Conservation (phyloP, 2,797 vertebrate species). For the Miichthys miiuy region DNA sequence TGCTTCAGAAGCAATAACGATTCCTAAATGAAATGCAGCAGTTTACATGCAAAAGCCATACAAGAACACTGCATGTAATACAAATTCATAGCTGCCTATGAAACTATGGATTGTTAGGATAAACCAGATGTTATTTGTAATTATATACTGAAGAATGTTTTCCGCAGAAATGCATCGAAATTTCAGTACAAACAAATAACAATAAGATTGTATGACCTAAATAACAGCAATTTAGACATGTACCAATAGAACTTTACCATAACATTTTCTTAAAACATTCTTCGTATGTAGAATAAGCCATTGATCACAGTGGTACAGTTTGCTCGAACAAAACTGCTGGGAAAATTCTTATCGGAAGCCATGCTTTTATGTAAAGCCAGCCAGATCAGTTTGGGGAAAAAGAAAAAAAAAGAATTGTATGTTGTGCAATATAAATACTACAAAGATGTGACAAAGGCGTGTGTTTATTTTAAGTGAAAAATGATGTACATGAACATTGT, state of each 20-base stretch:
- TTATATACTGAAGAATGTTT: background rate
- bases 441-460: background rate
- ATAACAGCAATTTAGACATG: background rate
- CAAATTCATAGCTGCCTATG: conserved; percentile 11
- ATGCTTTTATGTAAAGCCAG: too few species aligned
- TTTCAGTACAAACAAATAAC: background rate
- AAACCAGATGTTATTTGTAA: background rate
- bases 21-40: conserved; percentile 32
- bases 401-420: too few species aligned
- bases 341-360: background rate
- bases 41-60: conserved; percentile 7
- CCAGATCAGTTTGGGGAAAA: background rate
- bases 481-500: background rate
- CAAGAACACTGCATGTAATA: conserved; percentile 12
- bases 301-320: background rate
- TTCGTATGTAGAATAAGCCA: too few species aligned
- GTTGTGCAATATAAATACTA: background rate
- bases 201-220: background rate
- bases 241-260: background rate
- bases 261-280: background rate
- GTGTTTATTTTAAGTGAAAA: background rate
- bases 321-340: background rate
- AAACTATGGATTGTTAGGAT: background rate
- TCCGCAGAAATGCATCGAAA: background rate
- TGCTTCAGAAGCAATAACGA: conserved; percentile 50